phyloP scores from a whole-genome alignment of 2,888 invertebrate species.

The Brenthis daphne region DNA sequence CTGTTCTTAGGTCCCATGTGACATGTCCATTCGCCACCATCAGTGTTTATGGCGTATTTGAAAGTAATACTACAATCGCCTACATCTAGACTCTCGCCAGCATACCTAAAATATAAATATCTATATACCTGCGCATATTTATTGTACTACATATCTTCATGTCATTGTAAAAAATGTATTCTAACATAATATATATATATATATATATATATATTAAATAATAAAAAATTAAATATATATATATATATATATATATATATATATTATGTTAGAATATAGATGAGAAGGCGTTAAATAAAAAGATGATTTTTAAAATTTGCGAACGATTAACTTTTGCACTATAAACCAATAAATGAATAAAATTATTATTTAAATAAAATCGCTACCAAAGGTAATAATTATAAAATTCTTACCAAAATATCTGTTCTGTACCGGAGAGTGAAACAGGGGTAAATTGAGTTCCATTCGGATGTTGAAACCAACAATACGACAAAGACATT shows the following conservation, averaged over 20 bases:
- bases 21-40: slow-evolving; percentile 73
- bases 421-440: slow-evolving; percentile 47
- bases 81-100: slow-evolving; percentile 63
- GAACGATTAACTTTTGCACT: too few species aligned
- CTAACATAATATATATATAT: too few species aligned
- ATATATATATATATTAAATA: too few species aligned
- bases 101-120: slow-evolving; percentile 56
- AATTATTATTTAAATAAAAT: background rate
- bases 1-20: slow-evolving; percentile 69
- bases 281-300: background rate
- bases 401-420: slow-evolving; percentile 57
- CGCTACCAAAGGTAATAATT: background rate
- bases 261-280: too few species aligned
- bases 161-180: too few species aligned
- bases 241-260: too few species aligned
- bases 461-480: slow-evolving; percentile 75
- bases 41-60: slow-evolving; percentile 49
- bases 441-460: slow-evolving; percentile 63
- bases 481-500: slow-evolving; percentile 67
- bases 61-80: slow-evolving; percentile 77
- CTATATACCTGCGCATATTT: too few species aligned
- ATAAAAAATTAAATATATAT: too few species aligned
- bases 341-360: too few species aligned
- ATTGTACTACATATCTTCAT: too few species aligned
- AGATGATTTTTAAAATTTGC: background rate